Conservation (phyloP, 2,113 vertebrate genomes). For the Seriola rivoliana region DNA sequence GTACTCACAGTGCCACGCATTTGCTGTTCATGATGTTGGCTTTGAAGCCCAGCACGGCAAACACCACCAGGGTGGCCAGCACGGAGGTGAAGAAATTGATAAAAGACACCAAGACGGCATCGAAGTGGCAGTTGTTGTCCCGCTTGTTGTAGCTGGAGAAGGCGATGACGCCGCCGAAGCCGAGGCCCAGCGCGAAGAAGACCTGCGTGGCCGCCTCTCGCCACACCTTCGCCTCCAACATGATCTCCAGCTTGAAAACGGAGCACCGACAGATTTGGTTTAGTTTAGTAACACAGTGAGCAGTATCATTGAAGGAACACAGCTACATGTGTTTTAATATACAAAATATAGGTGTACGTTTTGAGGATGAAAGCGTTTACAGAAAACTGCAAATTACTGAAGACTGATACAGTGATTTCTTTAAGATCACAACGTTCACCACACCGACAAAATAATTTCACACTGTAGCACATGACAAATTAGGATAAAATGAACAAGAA, state of each 20-base stretch:
- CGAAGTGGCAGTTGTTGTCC: conserved; percentile 99
- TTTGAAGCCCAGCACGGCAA: conserved; percentile 98
- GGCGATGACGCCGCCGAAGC: conserved; percentile 98
- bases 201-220: conserved; percentile 97
- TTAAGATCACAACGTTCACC: too few relatives aligned
- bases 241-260: conserved; percentile 92
- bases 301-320: too few relatives aligned
- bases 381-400: too few relatives aligned
- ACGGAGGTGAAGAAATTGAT: conserved; percentile 99
- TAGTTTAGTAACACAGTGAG: too few relatives aligned
- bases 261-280: background rate
- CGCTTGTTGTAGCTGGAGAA: conserved; percentile 99
- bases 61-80: conserved; percentile 98
- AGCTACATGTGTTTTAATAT: too few relatives aligned
- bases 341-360: too few relatives aligned
- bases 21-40: conserved; percentile 94
- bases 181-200: conserved; percentile 97
- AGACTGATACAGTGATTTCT: too few relatives aligned
- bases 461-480: too few relatives aligned
- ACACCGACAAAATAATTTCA: too few relatives aligned
- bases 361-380: too few relatives aligned
- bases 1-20: conserved; percentile 87
- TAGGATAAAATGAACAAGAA: too few relatives aligned
- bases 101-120: conserved; percentile 96
- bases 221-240: conserved; percentile 97